Conservation (phyloP, 1,140 invertebrate species). For the Bombus ignitus region DNA sequence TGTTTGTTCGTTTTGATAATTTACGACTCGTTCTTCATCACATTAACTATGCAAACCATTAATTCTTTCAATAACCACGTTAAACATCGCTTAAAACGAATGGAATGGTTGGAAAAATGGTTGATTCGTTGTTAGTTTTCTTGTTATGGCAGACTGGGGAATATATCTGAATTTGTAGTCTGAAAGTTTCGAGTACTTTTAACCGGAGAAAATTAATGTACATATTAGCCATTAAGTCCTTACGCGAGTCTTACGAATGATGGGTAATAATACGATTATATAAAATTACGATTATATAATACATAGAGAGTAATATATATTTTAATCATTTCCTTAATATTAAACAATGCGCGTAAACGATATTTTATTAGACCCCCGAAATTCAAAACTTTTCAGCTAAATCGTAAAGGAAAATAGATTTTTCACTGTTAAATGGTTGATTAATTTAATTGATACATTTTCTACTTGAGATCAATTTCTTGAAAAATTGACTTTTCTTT, state of each 20-base stretch:
- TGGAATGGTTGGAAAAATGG: background rate
- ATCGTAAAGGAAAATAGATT: background rate
- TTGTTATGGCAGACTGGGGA: too few species aligned
- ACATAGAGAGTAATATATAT: too few species aligned
- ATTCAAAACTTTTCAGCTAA: background rate
- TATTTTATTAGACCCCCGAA: background rate
- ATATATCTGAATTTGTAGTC: too few species aligned
- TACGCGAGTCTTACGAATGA: too few species aligned
- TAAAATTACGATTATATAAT: too few species aligned
- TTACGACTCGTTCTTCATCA: background rate
- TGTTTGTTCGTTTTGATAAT: background rate
- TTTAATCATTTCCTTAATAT: background rate
- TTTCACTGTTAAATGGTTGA: background rate
- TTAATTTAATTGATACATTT: background rate
- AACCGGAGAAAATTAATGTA: too few species aligned
- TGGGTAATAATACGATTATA: too few species aligned
- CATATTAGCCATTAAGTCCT: too few species aligned
- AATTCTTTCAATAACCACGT: background rate
- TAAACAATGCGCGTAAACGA: background rate
- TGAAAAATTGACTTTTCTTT: background rate
- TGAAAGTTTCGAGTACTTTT: too few species aligned
- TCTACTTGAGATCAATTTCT: background rate
- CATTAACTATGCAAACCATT: background rate
- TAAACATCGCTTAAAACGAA: background rate
- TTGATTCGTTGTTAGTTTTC: too few species aligned